Conservation (phyloP, 2,113 vertebrate genomes). For the Lates calcarifer region DNA sequence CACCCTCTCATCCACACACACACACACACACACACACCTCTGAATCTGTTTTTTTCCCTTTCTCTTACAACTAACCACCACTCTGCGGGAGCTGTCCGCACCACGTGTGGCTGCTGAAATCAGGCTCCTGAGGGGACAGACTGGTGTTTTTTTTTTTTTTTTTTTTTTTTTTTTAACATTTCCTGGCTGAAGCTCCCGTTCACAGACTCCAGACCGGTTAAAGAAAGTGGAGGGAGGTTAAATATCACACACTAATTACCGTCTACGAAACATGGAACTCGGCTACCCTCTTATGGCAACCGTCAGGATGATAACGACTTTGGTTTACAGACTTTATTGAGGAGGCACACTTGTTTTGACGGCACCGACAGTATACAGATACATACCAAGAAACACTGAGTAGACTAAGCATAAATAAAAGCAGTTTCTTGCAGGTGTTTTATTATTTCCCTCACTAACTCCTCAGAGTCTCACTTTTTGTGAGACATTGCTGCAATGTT, state of each 20-base stretch:
- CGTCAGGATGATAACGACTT: conserved; percentile 60
- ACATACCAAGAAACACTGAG: neutral
- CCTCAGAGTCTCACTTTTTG: no score
- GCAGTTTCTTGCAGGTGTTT: no score
- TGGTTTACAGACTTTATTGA: neutral
- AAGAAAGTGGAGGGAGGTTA: conserved; percentile 18
- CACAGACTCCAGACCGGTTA: conserved; percentile 24
- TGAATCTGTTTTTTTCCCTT: neutral
- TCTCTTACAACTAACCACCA: neutral
- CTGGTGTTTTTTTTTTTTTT: neutral
- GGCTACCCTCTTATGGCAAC: conserved; percentile 80
- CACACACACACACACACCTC: no score
- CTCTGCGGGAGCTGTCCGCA: conserved; percentile 59
- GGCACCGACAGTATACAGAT: neutral
- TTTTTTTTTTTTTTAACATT: no score
- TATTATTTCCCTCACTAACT: no score
- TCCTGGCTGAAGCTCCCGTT: neutral
- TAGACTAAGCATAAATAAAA: no score
- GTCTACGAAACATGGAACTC: conserved; percentile 62
- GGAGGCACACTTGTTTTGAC: neutral
- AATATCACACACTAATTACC: conserved; percentile 47
- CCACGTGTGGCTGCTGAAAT: conserved; percentile 59
- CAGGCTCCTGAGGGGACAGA: conserved; percentile 7
- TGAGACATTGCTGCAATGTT: neutral
- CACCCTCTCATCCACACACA: neutral